A percentile compares a stretch with the other conserved stretches of the same genome.
Conservation (phyloP, 2,797 vertebrate species). For the Oryzias dopingdopingensis region DNA sequence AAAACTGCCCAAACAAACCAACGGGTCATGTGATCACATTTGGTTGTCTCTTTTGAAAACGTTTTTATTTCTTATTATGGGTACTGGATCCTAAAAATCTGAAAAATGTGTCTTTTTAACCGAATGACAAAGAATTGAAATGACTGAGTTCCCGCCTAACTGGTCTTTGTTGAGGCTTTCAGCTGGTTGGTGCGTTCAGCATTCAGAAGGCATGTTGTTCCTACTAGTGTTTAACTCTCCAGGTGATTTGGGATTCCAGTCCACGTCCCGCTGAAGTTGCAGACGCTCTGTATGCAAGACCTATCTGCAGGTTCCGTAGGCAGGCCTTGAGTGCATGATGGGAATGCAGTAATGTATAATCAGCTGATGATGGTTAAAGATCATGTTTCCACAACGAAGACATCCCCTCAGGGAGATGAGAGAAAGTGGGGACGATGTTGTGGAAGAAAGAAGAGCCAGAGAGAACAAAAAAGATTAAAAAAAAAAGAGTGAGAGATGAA, state of each 20-base stretch:
- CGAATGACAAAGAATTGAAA: too few relatives aligned
- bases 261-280: constrained; percentile 35
- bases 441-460: neutral
- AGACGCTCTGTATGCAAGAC: constrained; percentile 59
- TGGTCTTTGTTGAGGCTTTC: too few relatives aligned
- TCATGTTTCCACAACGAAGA: constrained; percentile 78
- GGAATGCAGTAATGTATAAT: constrained; percentile 76
- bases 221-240: constrained; percentile 16
- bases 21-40: too few relatives aligned
- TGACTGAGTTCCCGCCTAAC: too few relatives aligned
- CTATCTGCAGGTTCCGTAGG: constrained; percentile 42
- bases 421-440: constrained; percentile 26
- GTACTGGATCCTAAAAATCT: too few relatives aligned
- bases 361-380: constrained; percentile 71
- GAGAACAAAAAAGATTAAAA: constrained; percentile 16
- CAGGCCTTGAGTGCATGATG: constrained; percentile 59
- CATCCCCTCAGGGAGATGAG: constrained; percentile 57
- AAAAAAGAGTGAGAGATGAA: constrained; percentile 31
- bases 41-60: too few relatives aligned
- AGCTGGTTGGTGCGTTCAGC: neutral
- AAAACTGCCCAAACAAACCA: too few relatives aligned
- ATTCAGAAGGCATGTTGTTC: constrained; percentile 5
- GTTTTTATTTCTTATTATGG: too few relatives aligned
- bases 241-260: constrained; percentile 49
- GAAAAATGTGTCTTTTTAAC: too few relatives aligned